phyloP scores from a whole-genome alignment of 1,140 invertebrate genomes.

The Linepithema humile region DNA sequence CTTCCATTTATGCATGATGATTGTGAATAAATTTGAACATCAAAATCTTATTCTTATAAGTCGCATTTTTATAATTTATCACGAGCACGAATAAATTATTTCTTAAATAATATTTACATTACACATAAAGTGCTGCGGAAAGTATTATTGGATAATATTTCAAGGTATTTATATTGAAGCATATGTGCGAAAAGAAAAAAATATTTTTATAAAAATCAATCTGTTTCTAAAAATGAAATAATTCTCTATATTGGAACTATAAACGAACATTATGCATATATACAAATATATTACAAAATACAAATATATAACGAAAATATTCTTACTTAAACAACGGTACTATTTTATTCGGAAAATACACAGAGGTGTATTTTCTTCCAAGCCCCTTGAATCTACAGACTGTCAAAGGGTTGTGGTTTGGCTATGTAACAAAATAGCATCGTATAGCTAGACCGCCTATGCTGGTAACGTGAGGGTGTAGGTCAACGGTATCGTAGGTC shows the following conservation, averaged over 20 bases:
- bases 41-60: neutral
- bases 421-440: slow-evolving; percentile 13
- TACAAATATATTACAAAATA: no score
- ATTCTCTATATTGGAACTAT: no score
- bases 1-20: neutral
- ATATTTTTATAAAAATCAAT: neutral
- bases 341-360: no score
- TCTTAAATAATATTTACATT: neutral
- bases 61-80: neutral
- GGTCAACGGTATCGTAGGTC: slow-evolving; percentile 56
- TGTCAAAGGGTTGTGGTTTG: slow-evolving; percentile 15
- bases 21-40: neutral
- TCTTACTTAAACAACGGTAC: no score
- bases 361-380: neutral
- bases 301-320: no score
- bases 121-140: neutral
- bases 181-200: neutral
- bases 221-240: neutral
- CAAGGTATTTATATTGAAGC: neutral
- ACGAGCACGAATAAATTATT: neutral
- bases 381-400: neutral
- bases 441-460: slow-evolving; percentile 3
- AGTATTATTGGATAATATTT: neutral
- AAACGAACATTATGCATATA: no score
- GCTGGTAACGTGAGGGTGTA: slow-evolving; percentile 4